Percentiles rank a stretch among this genome's conserved stretches.
Evolutionary conservation across 2,888 invertebrate species (phyloP).

Genomic region (Hypsopygia costalis): DNA sequence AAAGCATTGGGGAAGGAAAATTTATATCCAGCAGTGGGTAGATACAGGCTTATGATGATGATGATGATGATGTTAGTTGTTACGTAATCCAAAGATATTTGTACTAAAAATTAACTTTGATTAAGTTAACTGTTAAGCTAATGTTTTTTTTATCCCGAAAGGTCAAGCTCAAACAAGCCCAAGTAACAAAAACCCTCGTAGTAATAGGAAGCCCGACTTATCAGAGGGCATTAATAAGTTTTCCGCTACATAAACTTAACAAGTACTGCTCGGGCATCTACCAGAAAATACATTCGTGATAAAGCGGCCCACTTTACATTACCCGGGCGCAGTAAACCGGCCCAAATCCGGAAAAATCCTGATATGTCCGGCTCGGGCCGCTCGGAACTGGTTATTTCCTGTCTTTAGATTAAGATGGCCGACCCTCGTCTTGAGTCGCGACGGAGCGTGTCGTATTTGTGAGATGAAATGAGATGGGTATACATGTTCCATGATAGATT

Average conservation of each 20-base stretch:
- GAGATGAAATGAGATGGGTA: conserved; percentile 23
- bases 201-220: conserved; percentile 15
- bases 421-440: conserved; percentile 20
- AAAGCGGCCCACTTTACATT: conserved; percentile 34
- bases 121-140: not conserved
- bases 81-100: no score
- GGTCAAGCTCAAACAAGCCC: conserved; percentile 1
- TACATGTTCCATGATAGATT: conserved; percentile 47
- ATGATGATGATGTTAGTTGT: no score
- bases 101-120: no score
- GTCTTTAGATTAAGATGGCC: conserved; percentile 46
- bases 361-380: conserved; percentile 44
- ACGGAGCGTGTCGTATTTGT: not conserved
- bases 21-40: no score
- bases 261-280: conserved; percentile 18
- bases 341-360: conserved; percentile 55
- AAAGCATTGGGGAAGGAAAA: no score
- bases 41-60: no score
- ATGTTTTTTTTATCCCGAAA: not conserved
- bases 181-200: conserved; percentile 3
- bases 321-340: conserved; percentile 34
- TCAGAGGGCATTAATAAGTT: conserved; percentile 25
- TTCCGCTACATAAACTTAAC: conserved; percentile 49
- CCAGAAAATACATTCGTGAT: conserved; percentile 29
- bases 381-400: conserved; percentile 59